A percentile compares a stretch with the other conserved stretches of the same genome.
Conservation (phyloP, 1,140 invertebrate species). For the Meloidogyne floridensis region DNA sequence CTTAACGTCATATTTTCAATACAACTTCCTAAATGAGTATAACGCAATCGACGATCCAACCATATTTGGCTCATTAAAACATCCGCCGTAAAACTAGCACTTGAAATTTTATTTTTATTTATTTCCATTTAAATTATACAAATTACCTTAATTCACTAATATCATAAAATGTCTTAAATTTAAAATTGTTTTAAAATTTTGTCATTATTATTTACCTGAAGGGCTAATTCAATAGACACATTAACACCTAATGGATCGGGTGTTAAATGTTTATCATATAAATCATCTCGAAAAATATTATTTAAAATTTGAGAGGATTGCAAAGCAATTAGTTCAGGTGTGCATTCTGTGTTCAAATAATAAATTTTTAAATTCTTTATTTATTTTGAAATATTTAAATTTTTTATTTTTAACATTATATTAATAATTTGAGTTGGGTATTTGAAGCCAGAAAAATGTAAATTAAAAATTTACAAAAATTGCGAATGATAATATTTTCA, state of each 20-base stretch:
- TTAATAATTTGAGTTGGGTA: too few relatives aligned
- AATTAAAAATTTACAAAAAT: too few relatives aligned
- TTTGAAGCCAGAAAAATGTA: too few relatives aligned
- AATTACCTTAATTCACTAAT: constrained; percentile 27
- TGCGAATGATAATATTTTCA: too few relatives aligned
- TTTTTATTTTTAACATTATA: too few relatives aligned
- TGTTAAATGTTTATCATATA: constrained; percentile 30
- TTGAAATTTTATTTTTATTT: constrained; percentile 8
- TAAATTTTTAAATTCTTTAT: too few relatives aligned
- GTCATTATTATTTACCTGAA: constrained; percentile 26
- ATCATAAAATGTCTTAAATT: constrained; percentile 37
- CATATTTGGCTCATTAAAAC: constrained; percentile 57
- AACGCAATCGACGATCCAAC: constrained; percentile 45
- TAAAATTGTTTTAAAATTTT: constrained; percentile 1
- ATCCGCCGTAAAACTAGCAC: constrained; percentile 52
- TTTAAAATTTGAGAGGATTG: constrained; percentile 14
- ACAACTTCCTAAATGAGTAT: constrained; percentile 36
- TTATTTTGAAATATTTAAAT: too few relatives aligned
- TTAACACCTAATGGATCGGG: constrained; percentile 45
- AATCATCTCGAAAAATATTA: constrained; percentile 16
- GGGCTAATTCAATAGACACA: constrained; percentile 47
- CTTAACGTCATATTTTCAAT: constrained; percentile 51
- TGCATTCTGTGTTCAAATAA: not conserved
- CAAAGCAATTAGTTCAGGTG: constrained; percentile 17
- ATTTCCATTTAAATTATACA: not conserved